Evolutionary conservation across 2,113 vertebrate genomes (phyloP).

Genomic region (Toxostoma redivivum): DNA sequence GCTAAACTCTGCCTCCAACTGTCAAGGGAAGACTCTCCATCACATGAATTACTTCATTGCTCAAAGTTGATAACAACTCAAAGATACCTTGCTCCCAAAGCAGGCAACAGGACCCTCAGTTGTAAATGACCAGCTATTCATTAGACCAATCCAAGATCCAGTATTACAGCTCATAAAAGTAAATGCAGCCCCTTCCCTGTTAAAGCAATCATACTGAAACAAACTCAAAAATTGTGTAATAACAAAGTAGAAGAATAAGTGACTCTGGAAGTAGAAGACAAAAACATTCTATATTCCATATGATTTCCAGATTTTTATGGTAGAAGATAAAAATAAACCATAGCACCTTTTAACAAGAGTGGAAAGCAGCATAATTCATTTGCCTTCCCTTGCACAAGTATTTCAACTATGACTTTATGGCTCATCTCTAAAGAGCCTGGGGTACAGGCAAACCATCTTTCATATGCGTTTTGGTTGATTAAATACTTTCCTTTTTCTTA

Average conservation of each 20-base stretch:
- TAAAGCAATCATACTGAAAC: background rate
- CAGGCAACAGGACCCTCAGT: background rate
- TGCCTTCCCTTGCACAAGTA: background rate
- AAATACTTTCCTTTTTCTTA: background rate
- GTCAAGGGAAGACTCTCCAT: background rate
- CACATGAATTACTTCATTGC: constrained; percentile 13
- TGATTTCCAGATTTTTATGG: background rate
- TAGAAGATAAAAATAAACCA: background rate
- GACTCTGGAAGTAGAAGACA: background rate
- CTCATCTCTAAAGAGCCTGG: background rate
- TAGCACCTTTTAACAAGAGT: background rate
- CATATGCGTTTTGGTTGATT: background rate
- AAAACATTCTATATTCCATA: background rate
- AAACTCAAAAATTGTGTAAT: accelerated
- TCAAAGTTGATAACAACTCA: constrained; percentile 36
- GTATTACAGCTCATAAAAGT: background rate
- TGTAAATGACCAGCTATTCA: background rate
- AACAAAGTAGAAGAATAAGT: background rate
- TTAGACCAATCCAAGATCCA: background rate
- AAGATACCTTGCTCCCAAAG: background rate
- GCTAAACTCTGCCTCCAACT: background rate
- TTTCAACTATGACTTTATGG: background rate
- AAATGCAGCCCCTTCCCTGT: background rate
- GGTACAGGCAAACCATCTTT: background rate
- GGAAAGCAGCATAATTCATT: background rate